Base-by-base conservation (phyloP, 2,113 vertebrate species). In the Ondatra zibethicus region DNA sequence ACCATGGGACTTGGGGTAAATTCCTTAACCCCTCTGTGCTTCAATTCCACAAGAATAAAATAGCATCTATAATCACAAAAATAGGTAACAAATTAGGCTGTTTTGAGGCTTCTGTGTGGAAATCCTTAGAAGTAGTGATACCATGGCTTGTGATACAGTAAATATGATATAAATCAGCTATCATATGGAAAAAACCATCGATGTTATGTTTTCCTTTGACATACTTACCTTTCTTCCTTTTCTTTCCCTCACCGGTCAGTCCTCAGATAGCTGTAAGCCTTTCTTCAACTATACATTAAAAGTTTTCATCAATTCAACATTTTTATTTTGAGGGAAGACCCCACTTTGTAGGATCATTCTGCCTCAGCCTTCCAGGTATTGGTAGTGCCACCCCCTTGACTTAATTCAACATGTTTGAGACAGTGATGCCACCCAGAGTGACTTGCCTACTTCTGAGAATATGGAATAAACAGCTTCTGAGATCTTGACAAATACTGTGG, bases 21-120 rank as follows among this genome's bases (percentile, higher is more conserved):
- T 86, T 39, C 81, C 23, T 89, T 89, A 81, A 86, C 47, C 16
- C 93, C 72, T 76, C 23, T 81, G 36, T 87, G 11, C 36, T 75
- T 92, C 17, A 31, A 45, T 86, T 76, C 89, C 78, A 80, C 58
- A 16, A 75, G 36, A 31, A 31, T 80, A 89, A 92, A 95, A 89
- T n/a, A 50, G 50, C 50, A 50, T 50, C 50, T 50, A 2, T 61
- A 21, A 45, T 68, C 45, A 31, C 11, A 45, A 76, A 70, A 84
- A 33, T 45, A 89, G n/a, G 77, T 85, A 61, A 33, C 21, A 36
- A 17, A 65, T 29, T 72, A 25, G 25, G 6, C 2, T 85, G 0
- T 55, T 88, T 50, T 92, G 33, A 85, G 70, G 65, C 42, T 89
- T 89, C 36, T 55, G 39, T 66, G 27, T 81, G 3, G 17, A 85